Evolutionary conservation across 1,140 invertebrate genomes (phyloP).

Genomic region (Meloidogyne hapla): DNA sequence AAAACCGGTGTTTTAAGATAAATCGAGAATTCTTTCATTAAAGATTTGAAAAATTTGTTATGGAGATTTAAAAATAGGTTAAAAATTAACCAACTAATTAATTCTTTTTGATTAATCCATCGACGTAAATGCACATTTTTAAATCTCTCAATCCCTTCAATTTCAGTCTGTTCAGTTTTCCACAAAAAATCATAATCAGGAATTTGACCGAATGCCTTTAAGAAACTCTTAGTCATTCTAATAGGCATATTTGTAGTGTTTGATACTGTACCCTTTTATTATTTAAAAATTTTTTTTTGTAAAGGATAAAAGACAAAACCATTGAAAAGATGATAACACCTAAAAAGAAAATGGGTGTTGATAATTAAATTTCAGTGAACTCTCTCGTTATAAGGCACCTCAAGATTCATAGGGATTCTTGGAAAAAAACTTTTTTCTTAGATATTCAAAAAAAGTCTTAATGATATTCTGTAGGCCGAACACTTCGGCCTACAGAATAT

Average conservation of each 20-base stretch:
- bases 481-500: too few species aligned
- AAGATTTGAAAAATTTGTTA: too few species aligned
- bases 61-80: slow-evolving; percentile 26
- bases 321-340: slow-evolving; percentile 62
- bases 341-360: not conserved
- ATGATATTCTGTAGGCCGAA: too few species aligned
- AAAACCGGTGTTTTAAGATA: too few species aligned
- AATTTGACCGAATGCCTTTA: slow-evolving; percentile 58
- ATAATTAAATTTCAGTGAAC: slow-evolving; percentile 39
- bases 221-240: slow-evolving; percentile 55
- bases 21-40: too few species aligned
- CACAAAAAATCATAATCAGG: slow-evolving; percentile 56
- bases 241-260: slow-evolving; percentile 63
- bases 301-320: not conserved
- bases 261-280: slow-evolving; percentile 57
- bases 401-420: too few species aligned
- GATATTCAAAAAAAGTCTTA: too few species aligned
- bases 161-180: slow-evolving; percentile 55
- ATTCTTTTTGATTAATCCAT: slow-evolving; percentile 63
- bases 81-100: slow-evolving; percentile 53
- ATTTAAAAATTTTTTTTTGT: not conserved
- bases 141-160: slow-evolving; percentile 42
- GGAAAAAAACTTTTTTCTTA: too few species aligned
- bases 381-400: too few species aligned
- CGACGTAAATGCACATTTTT: slow-evolving; percentile 57